Base-by-base conservation (phyloP, 2,113 vertebrate species). In the Spheniscus mendiculus region DNA sequence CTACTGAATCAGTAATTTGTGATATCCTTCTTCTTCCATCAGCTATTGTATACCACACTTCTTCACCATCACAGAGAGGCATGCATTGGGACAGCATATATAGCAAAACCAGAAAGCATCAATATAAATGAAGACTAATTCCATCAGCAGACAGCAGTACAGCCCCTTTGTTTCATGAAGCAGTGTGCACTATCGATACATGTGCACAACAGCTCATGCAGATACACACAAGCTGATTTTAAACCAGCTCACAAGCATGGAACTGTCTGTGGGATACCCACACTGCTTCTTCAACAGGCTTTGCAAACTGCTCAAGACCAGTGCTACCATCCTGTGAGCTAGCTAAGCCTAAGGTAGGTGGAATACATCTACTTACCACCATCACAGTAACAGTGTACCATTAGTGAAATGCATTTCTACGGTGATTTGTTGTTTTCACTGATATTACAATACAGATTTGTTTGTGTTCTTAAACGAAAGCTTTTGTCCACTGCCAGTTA, bases 111-210 rank as follows among this genome's bases (percentile, higher is more conserved):
- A 59, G 62, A 77, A 90, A 25, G 27, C 15, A 25, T 7, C 34
- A 15, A 9, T 5, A 22, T 6, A 44, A 22, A 36, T 1, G 6
- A 63, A 20, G 20, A 62, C 6, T 25, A 52, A 71, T 25, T 65
- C 40, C 12, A 34, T 4, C 44, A 56, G 40, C 26, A 38, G 32
- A 27, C 13, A 69, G 26, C 15, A 29, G n/a, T 1, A 21, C 2
- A 30, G 5, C 6, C n/a, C 10, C 47, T 69, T 38, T 25, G 12
- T 38, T 81, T 49, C 4, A 3, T 10, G 45, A 71, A 62, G 40
- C 26, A 69, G 22, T 15, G 15, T 25, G 19, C 11, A 4, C n/a
- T 29, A n/a, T 47, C 1, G 5, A 45, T 8, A 26, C 1, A 5
- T 8, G 27, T 6, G n/a, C 36, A 15, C 5, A 45, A 15, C 7